Percentiles rank a stretch among this genome's conserved stretches.
Conservation (phyloP, 2,888 invertebrate genomes). For the Isotomurus palustris region DNA sequence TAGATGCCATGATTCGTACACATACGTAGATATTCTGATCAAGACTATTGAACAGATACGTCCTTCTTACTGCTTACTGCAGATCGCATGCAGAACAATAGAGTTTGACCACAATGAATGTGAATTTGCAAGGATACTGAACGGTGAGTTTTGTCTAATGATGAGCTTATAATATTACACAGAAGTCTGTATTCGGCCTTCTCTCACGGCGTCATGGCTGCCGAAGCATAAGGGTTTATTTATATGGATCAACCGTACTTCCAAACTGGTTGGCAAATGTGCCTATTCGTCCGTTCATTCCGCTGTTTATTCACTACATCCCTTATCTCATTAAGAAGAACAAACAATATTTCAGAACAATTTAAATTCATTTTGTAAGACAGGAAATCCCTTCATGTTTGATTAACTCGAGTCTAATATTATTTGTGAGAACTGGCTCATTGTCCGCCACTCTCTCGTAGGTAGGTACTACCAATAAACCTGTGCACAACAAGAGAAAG, state of each 20-base stretch:
- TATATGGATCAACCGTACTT: not conserved
- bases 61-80: too few species aligned
- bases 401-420: not conserved
- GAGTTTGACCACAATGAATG: too few species aligned
- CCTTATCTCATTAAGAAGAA: slow-evolving; percentile 3
- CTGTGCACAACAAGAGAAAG: not conserved
- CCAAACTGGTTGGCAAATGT: not conserved
- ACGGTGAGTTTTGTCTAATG: too few species aligned
- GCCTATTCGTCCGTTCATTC: not conserved
- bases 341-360: slow-evolving; percentile 2
- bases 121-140: too few species aligned
- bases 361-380: slow-evolving; percentile 1
- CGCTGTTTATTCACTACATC: slow-evolving; percentile 3
- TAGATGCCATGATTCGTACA: too few species aligned
- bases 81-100: too few species aligned
- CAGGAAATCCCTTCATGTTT: not conserved
- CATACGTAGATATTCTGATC: too few species aligned
- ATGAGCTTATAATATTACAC: too few species aligned
- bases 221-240: too few species aligned
- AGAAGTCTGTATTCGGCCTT: too few species aligned
- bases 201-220: too few species aligned
- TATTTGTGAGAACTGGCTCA: not conserved
- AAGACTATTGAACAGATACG: too few species aligned
- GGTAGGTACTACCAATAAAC: not conserved
- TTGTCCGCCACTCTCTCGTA: not conserved